A percentile compares a stretch with the other conserved stretches of the same genome.
Conservation (phyloP, 2,113 vertebrate genomes). For the Rhinopomastus cyanomelas region DNA sequence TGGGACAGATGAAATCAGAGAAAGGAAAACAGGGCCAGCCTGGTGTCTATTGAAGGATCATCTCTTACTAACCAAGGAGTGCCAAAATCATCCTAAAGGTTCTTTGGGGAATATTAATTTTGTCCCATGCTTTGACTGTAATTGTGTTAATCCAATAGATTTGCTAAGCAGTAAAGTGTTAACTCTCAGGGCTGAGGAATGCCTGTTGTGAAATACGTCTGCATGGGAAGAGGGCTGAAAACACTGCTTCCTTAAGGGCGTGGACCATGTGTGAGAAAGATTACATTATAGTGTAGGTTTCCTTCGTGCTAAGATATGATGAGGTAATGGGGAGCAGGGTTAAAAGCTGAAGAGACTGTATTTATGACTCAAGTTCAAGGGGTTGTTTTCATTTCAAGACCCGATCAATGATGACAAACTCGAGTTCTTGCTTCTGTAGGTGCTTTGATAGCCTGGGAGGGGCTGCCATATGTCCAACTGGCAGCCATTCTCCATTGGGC, state of each 20-base stretch:
- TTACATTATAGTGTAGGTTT: slow-evolving; percentile 55
- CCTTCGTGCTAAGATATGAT: slow-evolving; percentile 55
- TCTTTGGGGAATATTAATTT: slow-evolving; percentile 49
- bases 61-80: slow-evolving; percentile 57
- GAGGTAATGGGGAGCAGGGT: slow-evolving; percentile 58
- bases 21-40: neutral
- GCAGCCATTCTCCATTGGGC: neutral
- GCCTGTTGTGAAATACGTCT: slow-evolving; percentile 20
- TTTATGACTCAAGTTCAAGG: slow-evolving; percentile 50
- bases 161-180: slow-evolving; percentile 48
- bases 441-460: neutral
- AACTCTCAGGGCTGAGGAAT: slow-evolving; percentile 35
- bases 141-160: slow-evolving; percentile 55
- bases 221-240: slow-evolving; percentile 59
- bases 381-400: slow-evolving; percentile 40
- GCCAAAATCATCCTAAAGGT: slow-evolving; percentile 38
- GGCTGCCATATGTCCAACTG: neutral
- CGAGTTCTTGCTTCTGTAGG: neutral
- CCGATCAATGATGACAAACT: neutral
- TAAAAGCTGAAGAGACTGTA: slow-evolving; percentile 51
- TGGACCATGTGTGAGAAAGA: slow-evolving; percentile 47
- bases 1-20: slow-evolving; percentile 43
- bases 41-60: slow-evolving; percentile 56
- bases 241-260: slow-evolving; percentile 48
- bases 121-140: slow-evolving; percentile 3